Evolutionary conservation across 2,888 invertebrate species (phyloP), one percentile per base, ranked within the genome.

Genomic region (Trissolcus japonicus): DNA sequence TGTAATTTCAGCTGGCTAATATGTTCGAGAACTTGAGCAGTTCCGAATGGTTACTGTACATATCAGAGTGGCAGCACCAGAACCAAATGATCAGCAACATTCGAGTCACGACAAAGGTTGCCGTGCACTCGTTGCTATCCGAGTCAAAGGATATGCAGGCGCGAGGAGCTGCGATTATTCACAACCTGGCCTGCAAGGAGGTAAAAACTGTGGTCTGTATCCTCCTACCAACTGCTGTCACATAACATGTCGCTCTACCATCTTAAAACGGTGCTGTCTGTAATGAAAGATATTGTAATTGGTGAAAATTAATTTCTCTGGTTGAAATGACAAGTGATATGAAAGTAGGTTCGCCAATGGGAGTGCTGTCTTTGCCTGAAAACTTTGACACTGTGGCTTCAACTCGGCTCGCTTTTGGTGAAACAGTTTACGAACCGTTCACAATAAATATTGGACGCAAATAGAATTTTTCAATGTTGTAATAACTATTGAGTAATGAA

Each of bases 151-250:
- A 91, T 80, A 90, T 97, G 82, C 95, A 95, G 86, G 95, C 95
- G 81, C 91, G 93, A 79, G 97, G 97, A 79, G 93, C 95, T 1
- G 96, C 96, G 83, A 94, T 97, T 80, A 93, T 97, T 83, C 94
- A 96, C 91, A 97, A 97, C 90, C 91, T 97, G 84, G 96, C 96
- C 89, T 94, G 95, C 92, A 97, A 96, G 94, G 97, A 97, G 94
- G 96, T 97, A 92, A 97, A 96, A 93, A 95, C 96, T 90, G 96
- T 97, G 95, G 96, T 96, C 94, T 92, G 96, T 95, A 94, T 94
- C 51, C 51, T 51, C 21, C 16, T 17, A 19, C 51, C 51, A 51
- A 19, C 19, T 17, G 63, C 75, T 73, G 21, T 72, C 55, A 66
- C 57, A 62, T 75, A 72, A 72, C 65, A 69, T 57, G 21, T 76